Evolutionary conservation across 2,888 invertebrate species (phyloP).

Genomic region (Apotomis betuletana): DNA sequence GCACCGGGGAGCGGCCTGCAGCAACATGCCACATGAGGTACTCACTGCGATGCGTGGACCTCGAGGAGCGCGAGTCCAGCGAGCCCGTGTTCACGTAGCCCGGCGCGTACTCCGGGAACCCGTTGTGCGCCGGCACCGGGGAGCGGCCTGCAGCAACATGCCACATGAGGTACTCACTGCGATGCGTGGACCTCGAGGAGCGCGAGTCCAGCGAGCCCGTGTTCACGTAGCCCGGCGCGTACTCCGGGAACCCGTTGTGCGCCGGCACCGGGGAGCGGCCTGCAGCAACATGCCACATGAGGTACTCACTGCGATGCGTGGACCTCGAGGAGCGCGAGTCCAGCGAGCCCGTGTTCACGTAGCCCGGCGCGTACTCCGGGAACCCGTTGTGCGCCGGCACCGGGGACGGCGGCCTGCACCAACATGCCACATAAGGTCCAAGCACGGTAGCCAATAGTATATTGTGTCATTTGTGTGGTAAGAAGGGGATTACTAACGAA

Average conservation of each 20-base stretch:
- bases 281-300: constrained; percentile 58
- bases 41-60: constrained; percentile 77
- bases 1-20: constrained; percentile 96
- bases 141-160: constrained; percentile 90
- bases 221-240: constrained; percentile 87
- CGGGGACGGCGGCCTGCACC: constrained; percentile 93
- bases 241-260: constrained; percentile 95
- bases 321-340: constrained; percentile 86
- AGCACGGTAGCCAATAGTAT: too few relatives aligned
- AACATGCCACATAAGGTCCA: not conserved
- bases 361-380: constrained; percentile 87
- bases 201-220: constrained; percentile 90
- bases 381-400: constrained; percentile 97
- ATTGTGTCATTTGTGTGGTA: too few relatives aligned
- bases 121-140: constrained; percentile 97
- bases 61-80: constrained; percentile 86
- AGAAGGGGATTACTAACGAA: too few relatives aligned
- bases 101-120: constrained; percentile 90
- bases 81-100: constrained; percentile 91
- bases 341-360: constrained; percentile 90
- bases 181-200: constrained; percentile 78
- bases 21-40: constrained; percentile 32
- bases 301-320: constrained; percentile 68
- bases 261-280: constrained; percentile 97
- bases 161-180: constrained; percentile 57